Conservation (phyloP, 2,888 invertebrate genomes). For the Blera fallax region DNA sequence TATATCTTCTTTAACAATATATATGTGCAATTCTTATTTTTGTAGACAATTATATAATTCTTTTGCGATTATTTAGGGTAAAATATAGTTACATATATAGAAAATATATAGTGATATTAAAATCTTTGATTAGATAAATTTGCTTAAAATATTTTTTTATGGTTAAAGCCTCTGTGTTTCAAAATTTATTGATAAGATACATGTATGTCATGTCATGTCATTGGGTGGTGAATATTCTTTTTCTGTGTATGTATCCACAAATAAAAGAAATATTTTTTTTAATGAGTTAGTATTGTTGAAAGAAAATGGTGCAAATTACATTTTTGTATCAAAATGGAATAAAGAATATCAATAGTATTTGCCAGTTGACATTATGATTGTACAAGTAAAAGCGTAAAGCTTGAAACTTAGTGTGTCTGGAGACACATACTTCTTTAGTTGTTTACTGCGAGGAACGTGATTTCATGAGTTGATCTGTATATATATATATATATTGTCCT, state of each 20-base stretch:
- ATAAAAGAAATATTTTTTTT: not conserved
- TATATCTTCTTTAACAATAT: not conserved
- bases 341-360: not conserved
- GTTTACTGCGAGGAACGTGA: not conserved
- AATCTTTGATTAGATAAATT: constrained; percentile 7
- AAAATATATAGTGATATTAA: constrained; percentile 25
- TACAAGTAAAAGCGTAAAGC: constrained; percentile 1
- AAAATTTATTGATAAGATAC: constrained; percentile 4
- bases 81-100: constrained; percentile 21
- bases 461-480: not conserved
- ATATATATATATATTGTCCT: not conserved
- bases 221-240: not conserved
- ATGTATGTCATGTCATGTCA: not conserved
- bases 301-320: not conserved
- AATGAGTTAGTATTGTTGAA: not conserved
- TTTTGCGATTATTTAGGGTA: constrained; percentile 8
- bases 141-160: constrained; percentile 21
- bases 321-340: constrained; percentile 6
- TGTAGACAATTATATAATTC: not conserved
- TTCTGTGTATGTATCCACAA: not conserved
- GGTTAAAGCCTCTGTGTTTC: constrained; percentile 41
- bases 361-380: constrained; percentile 33
- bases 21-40: not conserved
- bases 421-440: not conserved
- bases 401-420: constrained; percentile 1